Evolutionary conservation across 2,797 vertebrate genomes (phyloP).

Genomic region (Austrolebias charrua): DNA sequence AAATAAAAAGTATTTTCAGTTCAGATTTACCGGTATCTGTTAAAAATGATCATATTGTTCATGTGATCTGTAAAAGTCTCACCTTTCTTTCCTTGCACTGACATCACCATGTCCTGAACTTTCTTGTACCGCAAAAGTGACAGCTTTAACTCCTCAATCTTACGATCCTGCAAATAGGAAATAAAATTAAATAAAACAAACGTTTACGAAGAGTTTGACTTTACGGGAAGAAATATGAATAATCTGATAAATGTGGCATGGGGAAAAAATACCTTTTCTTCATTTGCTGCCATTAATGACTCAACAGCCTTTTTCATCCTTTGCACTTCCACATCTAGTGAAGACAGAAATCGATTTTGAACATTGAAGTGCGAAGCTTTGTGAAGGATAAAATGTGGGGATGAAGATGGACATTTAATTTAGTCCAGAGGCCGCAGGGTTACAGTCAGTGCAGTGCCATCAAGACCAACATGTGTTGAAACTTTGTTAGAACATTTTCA

Average conservation of each 20-base stretch:
- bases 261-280: conserved; percentile 88
- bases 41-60: not conserved
- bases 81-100: conserved; percentile 91
- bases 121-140: conserved; percentile 92
- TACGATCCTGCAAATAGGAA: conserved; percentile 83
- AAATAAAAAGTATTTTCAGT: too few species aligned
- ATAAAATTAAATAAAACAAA: conserved; percentile 4
- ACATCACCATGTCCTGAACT: conserved; percentile 91
- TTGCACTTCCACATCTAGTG: conserved; percentile 93
- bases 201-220: not conserved
- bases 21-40: too few species aligned
- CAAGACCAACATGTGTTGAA: conserved; percentile 8
- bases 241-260: too few species aligned
- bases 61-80: not conserved
- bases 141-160: conserved; percentile 95
- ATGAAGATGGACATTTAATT: conserved; percentile 17
- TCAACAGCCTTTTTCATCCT: conserved; percentile 98
- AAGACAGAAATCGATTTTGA: conserved; percentile 22
- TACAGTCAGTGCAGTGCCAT: conserved; percentile 8
- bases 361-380: conserved; percentile 9
- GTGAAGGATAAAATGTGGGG: not conserved
- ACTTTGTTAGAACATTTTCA: conserved; percentile 42
- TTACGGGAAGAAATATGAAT: not conserved
- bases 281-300: conserved; percentile 94
- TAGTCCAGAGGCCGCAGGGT: conserved; percentile 5